These are phyloP conservation scores for Pseudomugil tenellus DNA, from an alignment of 2,797 vertebrate genomes.

Conservation along the genomic window DNA sequence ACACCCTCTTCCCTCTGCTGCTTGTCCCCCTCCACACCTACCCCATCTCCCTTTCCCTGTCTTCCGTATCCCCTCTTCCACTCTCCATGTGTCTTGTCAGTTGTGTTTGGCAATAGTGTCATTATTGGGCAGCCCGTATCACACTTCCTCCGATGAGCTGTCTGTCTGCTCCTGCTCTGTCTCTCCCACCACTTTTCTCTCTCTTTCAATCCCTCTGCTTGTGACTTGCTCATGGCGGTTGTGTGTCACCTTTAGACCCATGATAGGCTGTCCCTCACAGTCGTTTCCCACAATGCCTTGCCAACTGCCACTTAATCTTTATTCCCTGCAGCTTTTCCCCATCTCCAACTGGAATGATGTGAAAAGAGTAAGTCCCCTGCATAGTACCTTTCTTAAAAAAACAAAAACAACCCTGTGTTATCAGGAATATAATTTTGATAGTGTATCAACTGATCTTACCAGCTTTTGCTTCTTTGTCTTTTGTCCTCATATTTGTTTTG, in stretches of 20 bases:
- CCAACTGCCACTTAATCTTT: constrained; percentile 66
- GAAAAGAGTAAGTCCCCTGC: constrained; percentile 12
- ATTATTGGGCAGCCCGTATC: constrained; percentile 77
- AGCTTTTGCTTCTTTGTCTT: not conserved
- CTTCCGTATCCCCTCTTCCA: constrained; percentile 61
- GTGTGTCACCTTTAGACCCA: constrained; percentile 75
- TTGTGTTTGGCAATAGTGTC: constrained; percentile 78
- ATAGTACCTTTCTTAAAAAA: not conserved
- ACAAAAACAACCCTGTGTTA: not conserved
- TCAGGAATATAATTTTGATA: constrained; percentile 2
- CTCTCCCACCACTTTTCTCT: constrained; percentile 46
- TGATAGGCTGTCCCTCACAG: constrained; percentile 76
- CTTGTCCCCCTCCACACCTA: constrained; percentile 61
- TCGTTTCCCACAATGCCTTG: constrained; percentile 78
- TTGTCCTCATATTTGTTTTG: no score
- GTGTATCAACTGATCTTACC: not conserved
- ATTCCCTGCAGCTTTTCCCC: constrained; percentile 60
- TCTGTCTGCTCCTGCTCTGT: constrained; percentile 66
- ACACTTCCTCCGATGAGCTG: constrained; percentile 74
- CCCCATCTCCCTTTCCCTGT: constrained; percentile 51
- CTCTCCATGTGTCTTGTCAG: constrained; percentile 78
- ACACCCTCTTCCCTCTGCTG: constrained; percentile 82
- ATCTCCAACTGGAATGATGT: constrained; percentile 53
- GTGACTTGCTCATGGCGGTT: constrained; percentile 65
- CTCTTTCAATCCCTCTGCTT: constrained; percentile 51